Percentiles rank a stretch among this genome's conserved stretches.
Conservation (phyloP, 2,888 invertebrate genomes). For the Rotaria magnacalcarata region DNA sequence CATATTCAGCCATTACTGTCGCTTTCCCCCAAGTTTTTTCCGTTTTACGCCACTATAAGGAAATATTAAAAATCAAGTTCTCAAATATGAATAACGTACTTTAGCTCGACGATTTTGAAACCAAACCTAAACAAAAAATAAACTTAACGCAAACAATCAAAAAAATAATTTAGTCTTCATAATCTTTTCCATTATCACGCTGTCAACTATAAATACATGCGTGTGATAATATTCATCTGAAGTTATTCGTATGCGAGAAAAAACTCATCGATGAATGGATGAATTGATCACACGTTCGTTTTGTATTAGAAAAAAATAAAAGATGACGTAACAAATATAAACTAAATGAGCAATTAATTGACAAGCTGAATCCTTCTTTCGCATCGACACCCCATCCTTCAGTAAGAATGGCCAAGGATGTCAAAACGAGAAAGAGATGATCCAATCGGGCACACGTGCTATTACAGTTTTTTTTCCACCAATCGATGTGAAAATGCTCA, state of each 20-base stretch:
- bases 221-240: not conserved
- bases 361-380: not conserved
- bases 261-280: constrained; percentile 4
- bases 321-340: not conserved
- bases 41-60: constrained; percentile 80
- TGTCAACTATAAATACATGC: not conserved
- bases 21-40: constrained; percentile 99
- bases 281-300: constrained; percentile 10
- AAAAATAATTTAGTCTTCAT: not conserved
- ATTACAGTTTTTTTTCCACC: not conserved
- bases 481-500: constrained; percentile 1
- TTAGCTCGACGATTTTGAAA: constrained; percentile 89
- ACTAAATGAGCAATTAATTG: constrained; percentile 26
- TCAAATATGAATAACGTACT: not conserved
- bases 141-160: too few relatives aligned
- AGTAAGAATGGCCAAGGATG: not conserved
- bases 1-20: constrained; percentile 99
- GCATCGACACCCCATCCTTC: not conserved
- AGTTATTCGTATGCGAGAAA: not conserved
- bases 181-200: not conserved
- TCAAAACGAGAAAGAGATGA: constrained; percentile 4
- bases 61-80: not conserved
- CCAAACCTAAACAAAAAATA: constrained; percentile 75
- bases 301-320: not conserved
- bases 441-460: not conserved